These are phyloP conservation scores for Trypoxylon attenuatum DNA, from an alignment of 2,888 invertebrate genomes.

Conservation along the genomic window DNA sequence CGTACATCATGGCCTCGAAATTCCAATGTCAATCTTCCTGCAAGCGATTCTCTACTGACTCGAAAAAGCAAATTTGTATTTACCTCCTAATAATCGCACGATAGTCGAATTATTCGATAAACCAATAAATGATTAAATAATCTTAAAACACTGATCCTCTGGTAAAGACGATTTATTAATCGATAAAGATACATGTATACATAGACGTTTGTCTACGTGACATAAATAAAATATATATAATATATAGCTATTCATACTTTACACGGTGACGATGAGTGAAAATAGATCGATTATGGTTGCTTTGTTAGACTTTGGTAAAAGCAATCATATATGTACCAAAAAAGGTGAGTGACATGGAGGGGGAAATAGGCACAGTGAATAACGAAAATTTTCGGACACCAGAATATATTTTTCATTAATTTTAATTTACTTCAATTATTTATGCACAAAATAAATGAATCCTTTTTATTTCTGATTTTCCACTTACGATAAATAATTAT, in stretches of 20 bases:
- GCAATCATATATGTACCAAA: conserved; percentile 43
- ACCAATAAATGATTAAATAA: too few relatives aligned
- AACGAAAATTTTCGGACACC: too few relatives aligned
- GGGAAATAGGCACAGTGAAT: too few relatives aligned
- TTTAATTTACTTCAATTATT: too few relatives aligned
- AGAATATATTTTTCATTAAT: too few relatives aligned
- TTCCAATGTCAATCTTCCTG: background rate
- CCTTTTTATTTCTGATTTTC: too few relatives aligned
- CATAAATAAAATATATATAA: conserved; percentile 59
- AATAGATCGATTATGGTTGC: conserved; percentile 44
- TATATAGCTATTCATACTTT: conserved; percentile 48
- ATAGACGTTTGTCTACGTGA: conserved; percentile 45
- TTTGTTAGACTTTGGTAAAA: conserved; percentile 55
- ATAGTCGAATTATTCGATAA: too few relatives aligned
- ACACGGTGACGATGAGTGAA: conserved; percentile 55
- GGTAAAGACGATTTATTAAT: conserved; percentile 51
- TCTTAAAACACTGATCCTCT: background rate
- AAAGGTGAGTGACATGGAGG: too few relatives aligned
- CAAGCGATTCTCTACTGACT: too few relatives aligned
- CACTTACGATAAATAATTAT: too few relatives aligned
- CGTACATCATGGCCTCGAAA: background rate
- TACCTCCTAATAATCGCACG: background rate
- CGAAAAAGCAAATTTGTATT: background rate
- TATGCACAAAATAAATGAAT: too few relatives aligned
- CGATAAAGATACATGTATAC: conserved; percentile 52